Percentiles rank a stretch among this genome's conserved stretches.
phyloP scores from a whole-genome alignment of 64 coral and sea anemone species.

The Hydrozoanthus tunicans region DNA sequence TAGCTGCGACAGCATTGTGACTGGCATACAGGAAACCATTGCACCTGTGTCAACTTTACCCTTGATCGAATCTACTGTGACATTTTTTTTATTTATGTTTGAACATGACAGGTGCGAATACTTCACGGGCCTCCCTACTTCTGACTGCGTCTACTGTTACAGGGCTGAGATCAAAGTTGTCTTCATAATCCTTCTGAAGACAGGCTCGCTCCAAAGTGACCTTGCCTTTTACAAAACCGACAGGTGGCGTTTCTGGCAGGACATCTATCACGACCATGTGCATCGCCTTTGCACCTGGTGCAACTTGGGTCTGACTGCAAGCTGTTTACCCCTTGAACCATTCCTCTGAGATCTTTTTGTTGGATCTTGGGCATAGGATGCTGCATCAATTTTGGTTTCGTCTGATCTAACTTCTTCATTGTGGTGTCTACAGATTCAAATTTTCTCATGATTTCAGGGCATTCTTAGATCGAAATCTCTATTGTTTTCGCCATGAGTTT shows the following conservation, averaged over 20 bases:
- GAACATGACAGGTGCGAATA: slow-evolving; percentile 58
- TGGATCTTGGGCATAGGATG: too few relatives aligned
- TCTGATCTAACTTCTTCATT: slow-evolving; percentile 33
- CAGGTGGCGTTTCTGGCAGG: slow-evolving; percentile 55
- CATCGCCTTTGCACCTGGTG: slow-evolving; percentile 46
- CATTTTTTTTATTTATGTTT: slow-evolving; percentile 13
- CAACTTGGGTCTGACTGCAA: slow-evolving; percentile 31
- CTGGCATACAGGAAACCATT: slow-evolving; percentile 65
- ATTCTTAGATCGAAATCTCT: too few relatives aligned
- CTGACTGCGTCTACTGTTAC: slow-evolving; percentile 28
- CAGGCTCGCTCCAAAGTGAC: slow-evolving; percentile 70
- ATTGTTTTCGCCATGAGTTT: too few relatives aligned
- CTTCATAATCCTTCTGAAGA: slow-evolving; percentile 53
- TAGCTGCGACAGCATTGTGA: slow-evolving; percentile 59
- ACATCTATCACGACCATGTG: slow-evolving; percentile 32
- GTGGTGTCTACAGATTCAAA: background rate
- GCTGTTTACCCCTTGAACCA: slow-evolving; percentile 15
- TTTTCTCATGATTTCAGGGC: too few relatives aligned
- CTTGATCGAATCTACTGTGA: background rate
- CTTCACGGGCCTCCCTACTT: slow-evolving; percentile 25
- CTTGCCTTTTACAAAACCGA: slow-evolving; percentile 44
- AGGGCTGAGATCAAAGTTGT: slow-evolving; percentile 52
- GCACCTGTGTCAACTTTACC: slow-evolving; percentile 14
- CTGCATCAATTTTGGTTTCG: slow-evolving; percentile 42
- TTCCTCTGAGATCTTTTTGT: slow-evolving; percentile 27